Conservation (phyloP, 2,797 vertebrate species). For the Hylomyscus alleni region DNA sequence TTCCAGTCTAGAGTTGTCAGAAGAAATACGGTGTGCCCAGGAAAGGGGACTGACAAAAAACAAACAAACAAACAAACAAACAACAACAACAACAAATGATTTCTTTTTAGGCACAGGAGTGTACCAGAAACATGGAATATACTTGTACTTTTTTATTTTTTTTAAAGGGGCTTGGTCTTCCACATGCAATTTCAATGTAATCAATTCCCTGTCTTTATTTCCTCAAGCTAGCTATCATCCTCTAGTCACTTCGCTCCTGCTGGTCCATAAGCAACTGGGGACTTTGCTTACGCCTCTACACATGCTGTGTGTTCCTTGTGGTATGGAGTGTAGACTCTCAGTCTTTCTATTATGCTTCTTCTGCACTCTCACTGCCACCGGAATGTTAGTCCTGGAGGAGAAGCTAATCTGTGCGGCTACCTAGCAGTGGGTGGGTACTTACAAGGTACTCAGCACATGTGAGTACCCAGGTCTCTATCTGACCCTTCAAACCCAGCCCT, state of each 20-base stretch:
- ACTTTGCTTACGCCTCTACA: neutral
- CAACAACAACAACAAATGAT: neutral
- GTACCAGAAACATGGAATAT: neutral
- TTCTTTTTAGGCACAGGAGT: neutral
- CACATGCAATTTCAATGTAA: conserved; percentile 9
- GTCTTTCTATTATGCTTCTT: neutral
- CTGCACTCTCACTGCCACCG: neutral
- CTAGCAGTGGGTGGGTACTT: neutral
- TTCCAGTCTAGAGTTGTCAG: neutral
- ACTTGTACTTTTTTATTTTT: neutral
- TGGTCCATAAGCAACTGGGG: neutral
- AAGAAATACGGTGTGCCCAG: neutral
- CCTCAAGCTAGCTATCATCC: neutral
- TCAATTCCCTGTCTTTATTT: neutral
- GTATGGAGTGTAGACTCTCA: neutral
- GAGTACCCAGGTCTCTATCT: neutral
- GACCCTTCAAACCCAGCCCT: neutral
- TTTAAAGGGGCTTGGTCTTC: neutral
- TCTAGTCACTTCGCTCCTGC: neutral
- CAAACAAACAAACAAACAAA: no score
- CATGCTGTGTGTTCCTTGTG: neutral
- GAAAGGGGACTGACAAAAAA: neutral
- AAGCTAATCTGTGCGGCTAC: neutral
- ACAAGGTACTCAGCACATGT: no score
- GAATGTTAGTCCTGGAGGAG: neutral